These are phyloP conservation scores for Cremastinae sp. DNA, from an alignment of 2,888 invertebrate genomes.

Conservation along the genomic window DNA sequence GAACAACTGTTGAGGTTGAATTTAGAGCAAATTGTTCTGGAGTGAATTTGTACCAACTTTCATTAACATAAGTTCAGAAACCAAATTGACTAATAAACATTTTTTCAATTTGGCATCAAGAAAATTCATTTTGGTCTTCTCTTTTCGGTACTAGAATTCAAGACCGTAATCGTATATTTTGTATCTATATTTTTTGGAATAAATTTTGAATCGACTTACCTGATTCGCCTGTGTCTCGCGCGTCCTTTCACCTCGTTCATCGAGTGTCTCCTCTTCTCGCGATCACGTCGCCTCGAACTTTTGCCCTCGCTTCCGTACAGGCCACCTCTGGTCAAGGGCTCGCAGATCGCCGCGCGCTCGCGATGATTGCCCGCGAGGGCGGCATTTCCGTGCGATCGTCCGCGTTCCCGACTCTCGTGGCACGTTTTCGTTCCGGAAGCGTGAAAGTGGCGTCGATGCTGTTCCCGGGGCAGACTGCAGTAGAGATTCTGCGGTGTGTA, in stretches of 20 bases:
- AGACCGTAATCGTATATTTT: too few relatives aligned
- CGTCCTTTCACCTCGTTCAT: conserved; percentile 74
- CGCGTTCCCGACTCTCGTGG: conserved; percentile 63
- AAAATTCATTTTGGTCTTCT: too few relatives aligned
- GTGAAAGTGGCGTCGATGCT: conserved; percentile 68
- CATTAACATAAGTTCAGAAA: too few relatives aligned
- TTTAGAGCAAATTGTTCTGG: too few relatives aligned
- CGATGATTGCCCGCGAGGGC: conserved; percentile 34
- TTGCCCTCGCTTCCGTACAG: conserved; percentile 74
- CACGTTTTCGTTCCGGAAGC: conserved; percentile 45
- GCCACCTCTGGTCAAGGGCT: conserved; percentile 63
- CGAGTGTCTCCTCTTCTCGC: conserved; percentile 76
- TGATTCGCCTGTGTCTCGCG: conserved; percentile 69
- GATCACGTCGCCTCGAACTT: conserved; percentile 72
- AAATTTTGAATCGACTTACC: conserved; percentile 66
- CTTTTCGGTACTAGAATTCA: too few relatives aligned
- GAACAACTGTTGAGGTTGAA: too few relatives aligned
- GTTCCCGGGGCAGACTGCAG: conserved; percentile 77
- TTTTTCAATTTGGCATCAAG: too few relatives aligned
- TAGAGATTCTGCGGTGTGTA: conserved; percentile 76
- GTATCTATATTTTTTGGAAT: too few relatives aligned
- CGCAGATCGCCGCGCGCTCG: conserved; percentile 42
- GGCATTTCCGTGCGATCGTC: conserved; percentile 66
- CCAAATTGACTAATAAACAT: too few relatives aligned
- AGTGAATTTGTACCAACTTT: too few relatives aligned